Percentiles rank a stretch among this genome's conserved stretches.
Conservation (phyloP, 2,797 vertebrate genomes). For the Hippocampus kuda region DNA sequence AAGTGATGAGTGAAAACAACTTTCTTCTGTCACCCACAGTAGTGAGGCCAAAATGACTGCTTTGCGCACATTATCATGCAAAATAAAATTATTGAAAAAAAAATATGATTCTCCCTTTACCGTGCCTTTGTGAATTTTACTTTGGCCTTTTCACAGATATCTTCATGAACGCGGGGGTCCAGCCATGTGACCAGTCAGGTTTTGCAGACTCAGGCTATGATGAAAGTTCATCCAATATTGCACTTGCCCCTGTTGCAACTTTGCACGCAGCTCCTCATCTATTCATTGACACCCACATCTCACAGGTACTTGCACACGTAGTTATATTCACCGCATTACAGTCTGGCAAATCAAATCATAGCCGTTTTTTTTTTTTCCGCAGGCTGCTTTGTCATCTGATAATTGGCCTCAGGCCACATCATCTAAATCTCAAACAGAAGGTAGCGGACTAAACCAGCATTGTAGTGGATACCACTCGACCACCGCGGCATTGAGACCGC, state of each 20-base stretch:
- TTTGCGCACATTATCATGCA: not conserved
- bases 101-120: not conserved
- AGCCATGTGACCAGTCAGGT: slow-evolving; percentile 49
- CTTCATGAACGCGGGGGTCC: slow-evolving; percentile 62
- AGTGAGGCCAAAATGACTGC: not conserved
- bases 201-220: slow-evolving; percentile 64
- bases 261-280: slow-evolving; percentile 43
- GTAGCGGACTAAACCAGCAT: slow-evolving; percentile 49
- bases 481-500: slow-evolving; percentile 49
- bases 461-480: slow-evolving; percentile 62
- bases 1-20: not conserved
- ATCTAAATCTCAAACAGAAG: slow-evolving; percentile 35
- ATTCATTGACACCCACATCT: slow-evolving; percentile 48
- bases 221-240: slow-evolving; percentile 44
- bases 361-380: slow-evolving; percentile 7
- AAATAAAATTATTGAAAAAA: not conserved
- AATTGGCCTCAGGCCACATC: slow-evolving; percentile 46
- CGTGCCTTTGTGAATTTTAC: not conserved
- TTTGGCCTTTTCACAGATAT: slow-evolving; percentile 55
- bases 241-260: slow-evolving; percentile 39
- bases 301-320: slow-evolving; percentile 54
- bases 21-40: not conserved
- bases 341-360: not conserved
- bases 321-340: not conserved
- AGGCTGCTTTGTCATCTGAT: slow-evolving; percentile 53